These are phyloP conservation scores for Clamator glandarius DNA, from an alignment of 2,797 vertebrate species.

Conservation along the genomic window DNA sequence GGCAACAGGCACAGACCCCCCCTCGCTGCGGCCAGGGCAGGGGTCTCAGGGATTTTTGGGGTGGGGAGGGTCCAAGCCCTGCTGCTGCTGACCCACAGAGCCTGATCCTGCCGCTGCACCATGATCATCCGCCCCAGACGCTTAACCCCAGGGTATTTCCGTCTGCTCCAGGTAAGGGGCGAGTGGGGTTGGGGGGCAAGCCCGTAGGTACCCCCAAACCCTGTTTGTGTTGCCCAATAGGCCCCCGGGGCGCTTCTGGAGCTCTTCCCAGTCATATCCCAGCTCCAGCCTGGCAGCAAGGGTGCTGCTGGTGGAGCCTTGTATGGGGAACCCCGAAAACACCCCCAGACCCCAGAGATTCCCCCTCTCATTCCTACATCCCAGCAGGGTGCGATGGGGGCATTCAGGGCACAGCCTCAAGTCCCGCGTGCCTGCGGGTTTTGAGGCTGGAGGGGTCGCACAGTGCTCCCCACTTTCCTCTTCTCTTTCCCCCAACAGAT, in stretches of 20 bases:
- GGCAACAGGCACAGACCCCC: background rate
- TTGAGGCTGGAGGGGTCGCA: background rate
- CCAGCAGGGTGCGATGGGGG: fast-evolving
- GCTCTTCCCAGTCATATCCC: fast-evolving
- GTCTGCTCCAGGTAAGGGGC: slow-evolving; percentile 88
- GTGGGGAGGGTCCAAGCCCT: too few relatives aligned
- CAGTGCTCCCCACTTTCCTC: background rate
- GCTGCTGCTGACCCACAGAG: background rate
- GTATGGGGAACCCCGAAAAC: background rate
- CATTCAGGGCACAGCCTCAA: fast-evolving
- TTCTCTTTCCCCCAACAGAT: slow-evolving; percentile 77
- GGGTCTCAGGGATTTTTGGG: background rate
- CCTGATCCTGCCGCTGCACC: background rate
- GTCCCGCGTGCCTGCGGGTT: fast-evolving
- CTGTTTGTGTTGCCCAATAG: fast-evolving
- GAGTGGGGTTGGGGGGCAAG: background rate
- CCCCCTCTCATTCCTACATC: too few relatives aligned
- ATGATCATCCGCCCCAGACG: slow-evolving; percentile 90
- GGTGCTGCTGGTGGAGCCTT: background rate
- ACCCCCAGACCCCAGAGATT: background rate
- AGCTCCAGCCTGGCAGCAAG: fast-evolving
- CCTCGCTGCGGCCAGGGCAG: fast-evolving
- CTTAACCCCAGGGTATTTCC: slow-evolving; percentile 93
- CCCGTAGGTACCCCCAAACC: fast-evolving
- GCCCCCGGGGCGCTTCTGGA: background rate